These are phyloP conservation scores for Myotis lucifugus DNA, from an alignment of 2,113 vertebrate genomes.

Conservation along the genomic window DNA sequence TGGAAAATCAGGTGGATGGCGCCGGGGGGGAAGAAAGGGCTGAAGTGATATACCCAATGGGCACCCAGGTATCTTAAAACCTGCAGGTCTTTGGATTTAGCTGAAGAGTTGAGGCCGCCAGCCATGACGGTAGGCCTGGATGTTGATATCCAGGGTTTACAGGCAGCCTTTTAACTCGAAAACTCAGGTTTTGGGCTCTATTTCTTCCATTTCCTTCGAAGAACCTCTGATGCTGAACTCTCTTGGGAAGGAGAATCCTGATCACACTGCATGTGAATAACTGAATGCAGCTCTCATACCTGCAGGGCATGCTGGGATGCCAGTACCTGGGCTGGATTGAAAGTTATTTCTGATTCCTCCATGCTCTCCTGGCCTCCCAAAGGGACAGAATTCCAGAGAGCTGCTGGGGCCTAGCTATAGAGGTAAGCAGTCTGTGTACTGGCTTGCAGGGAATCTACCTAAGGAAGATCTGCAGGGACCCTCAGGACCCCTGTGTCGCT, in stretches of 20 bases:
- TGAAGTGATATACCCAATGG: neutral
- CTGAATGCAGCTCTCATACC: rapidly evolving
- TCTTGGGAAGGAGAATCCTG: neutral
- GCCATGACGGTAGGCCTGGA: neutral
- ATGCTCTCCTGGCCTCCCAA: neutral
- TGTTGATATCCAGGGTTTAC: neutral
- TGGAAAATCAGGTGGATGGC: neutral
- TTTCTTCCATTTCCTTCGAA: neutral
- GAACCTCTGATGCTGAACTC: neutral
- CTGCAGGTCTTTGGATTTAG: neutral
- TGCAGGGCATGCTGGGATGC: too few species aligned
- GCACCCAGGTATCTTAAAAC: neutral
- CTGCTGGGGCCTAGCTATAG: neutral
- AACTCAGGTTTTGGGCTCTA: neutral
- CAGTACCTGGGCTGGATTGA: neutral
- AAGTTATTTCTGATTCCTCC: neutral
- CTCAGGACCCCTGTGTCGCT: neutral
- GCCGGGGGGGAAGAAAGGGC: neutral
- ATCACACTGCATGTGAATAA: neutral
- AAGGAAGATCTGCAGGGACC: neutral
- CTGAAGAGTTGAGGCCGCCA: neutral
- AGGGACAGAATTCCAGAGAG: neutral
- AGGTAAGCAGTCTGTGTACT: neutral
- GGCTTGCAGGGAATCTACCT: neutral
- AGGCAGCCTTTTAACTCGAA: neutral